These are phyloP conservation scores for Sebastes fasciatus DNA, from an alignment of 2,113 vertebrate genomes.

Conservation along the genomic window DNA sequence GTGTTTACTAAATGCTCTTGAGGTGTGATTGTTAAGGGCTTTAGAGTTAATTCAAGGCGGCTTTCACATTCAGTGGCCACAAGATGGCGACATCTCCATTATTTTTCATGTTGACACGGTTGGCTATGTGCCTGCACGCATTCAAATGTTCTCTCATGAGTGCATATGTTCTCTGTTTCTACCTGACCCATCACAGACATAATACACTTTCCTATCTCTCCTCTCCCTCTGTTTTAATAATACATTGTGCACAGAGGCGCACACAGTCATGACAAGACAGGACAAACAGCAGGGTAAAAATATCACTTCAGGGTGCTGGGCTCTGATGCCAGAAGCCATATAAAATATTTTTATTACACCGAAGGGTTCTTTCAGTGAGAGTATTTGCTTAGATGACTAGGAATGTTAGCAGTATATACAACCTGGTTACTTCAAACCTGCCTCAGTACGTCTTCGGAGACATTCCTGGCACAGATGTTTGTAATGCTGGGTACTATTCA, in stretches of 20 bases:
- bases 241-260: constrained; percentile 2
- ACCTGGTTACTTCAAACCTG: constrained; percentile 14
- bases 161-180: constrained; percentile 17
- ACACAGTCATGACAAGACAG: neutral
- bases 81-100: constrained; percentile 74
- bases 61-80: constrained; percentile 49
- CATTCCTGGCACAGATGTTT: constrained; percentile 15
- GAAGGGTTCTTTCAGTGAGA: constrained; percentile 29
- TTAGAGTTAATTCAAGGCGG: neutral
- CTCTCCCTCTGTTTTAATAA: constrained; percentile 40
- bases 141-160: neutral
- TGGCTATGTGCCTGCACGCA: neutral
- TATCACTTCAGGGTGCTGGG: neutral
- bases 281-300: constrained; percentile 42
- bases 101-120: constrained; percentile 9
- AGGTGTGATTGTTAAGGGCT: neutral
- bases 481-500: neutral
- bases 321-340: constrained; percentile 15
- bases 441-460: constrained; percentile 18
- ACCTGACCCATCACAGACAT: constrained; percentile 20
- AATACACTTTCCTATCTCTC: constrained; percentile 23
- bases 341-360: constrained; percentile 34
- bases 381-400: constrained; percentile 26
- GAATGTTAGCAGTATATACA: constrained; percentile 5
- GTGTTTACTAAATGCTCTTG: neutral